These are phyloP conservation scores for Bothrops jararaca DNA, from an alignment of 2,113 vertebrate species.

Conservation along the genomic window DNA sequence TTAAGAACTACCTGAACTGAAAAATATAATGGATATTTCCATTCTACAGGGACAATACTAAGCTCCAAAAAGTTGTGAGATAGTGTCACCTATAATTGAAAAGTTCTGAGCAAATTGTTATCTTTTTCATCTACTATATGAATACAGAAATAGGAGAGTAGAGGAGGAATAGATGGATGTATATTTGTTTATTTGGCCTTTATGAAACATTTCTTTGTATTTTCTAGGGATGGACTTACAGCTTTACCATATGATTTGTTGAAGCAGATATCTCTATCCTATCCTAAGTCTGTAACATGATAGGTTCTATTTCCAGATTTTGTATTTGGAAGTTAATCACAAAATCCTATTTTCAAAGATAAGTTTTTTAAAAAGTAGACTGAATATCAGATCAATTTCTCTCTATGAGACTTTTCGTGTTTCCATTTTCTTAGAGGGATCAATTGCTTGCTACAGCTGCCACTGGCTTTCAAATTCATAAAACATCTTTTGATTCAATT, in stretches of 20 bases:
- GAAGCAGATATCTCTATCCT: background rate
- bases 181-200: background rate
- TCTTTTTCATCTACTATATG: background rate
- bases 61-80: background rate
- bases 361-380: background rate
- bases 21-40: background rate
- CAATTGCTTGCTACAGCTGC: background rate
- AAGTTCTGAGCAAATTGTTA: background rate
- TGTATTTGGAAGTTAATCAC: background rate
- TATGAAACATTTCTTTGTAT: background rate
- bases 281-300: background rate
- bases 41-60: background rate
- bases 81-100: background rate
- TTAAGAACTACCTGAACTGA: background rate
- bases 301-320: background rate
- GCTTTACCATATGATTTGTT: background rate
- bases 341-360: background rate
- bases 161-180: background rate
- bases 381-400: background rate
- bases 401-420: background rate
- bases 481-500: conserved; percentile 29
- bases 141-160: background rate
- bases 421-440: background rate
- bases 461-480: background rate
- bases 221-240: background rate